Percentiles rank a stretch among this genome's conserved stretches.
phyloP scores from a whole-genome alignment of 2,888 invertebrate genomes.

The Lottia scabra region DNA sequence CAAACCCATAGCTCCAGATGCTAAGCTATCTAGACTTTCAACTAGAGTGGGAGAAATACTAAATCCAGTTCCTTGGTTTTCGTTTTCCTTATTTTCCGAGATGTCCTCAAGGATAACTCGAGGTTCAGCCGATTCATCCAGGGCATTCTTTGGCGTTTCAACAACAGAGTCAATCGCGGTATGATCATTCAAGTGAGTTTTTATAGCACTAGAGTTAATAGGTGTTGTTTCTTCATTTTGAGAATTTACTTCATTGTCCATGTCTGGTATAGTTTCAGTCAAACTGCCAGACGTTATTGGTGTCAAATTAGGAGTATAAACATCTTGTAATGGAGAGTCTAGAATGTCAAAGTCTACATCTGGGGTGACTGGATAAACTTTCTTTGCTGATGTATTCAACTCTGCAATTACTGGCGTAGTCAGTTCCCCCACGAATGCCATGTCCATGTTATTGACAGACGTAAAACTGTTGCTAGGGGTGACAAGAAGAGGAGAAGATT shows the following conservation, averaged over 20 bases:
- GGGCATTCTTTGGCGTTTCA: neutral
- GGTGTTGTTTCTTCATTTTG: neutral
- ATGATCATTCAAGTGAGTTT: neutral
- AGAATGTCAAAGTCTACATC: neutral
- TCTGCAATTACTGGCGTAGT: neutral
- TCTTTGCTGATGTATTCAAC: neutral
- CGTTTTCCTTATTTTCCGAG: neutral
- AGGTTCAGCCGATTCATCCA: neutral
- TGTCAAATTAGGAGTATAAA: neutral
- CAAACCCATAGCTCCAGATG: neutral
- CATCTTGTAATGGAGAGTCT: neutral
- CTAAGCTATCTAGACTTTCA: neutral
- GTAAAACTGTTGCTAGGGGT: neutral
- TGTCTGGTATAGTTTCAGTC: neutral
- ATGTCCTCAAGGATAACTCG: neutral
- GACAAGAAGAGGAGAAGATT: neutral
- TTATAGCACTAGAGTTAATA: neutral
- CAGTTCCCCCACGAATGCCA: neutral
- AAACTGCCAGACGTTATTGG: neutral
- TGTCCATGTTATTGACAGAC: neutral
- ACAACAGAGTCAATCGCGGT: neutral
- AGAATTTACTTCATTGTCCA: neutral
- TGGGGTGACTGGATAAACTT: slow-evolving; percentile 3
- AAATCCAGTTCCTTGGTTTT: neutral
- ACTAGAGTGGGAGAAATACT: neutral